These are phyloP conservation scores for Sminthurinus aureus DNA, from an alignment of 2,888 invertebrate species.

Conservation along the genomic window DNA sequence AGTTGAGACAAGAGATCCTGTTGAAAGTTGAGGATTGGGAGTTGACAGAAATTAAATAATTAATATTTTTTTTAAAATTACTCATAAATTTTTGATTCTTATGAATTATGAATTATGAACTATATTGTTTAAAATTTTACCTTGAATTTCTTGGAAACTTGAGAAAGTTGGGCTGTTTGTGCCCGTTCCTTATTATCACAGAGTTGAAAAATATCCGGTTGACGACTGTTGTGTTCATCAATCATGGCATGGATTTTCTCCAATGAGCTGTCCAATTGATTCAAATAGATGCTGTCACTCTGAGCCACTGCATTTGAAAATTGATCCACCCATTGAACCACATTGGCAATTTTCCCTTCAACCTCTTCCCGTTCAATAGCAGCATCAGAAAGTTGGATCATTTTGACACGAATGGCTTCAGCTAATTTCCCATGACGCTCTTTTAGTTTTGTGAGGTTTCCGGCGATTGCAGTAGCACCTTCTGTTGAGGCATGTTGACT, in stretches of 20 bases:
- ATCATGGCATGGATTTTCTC: slow-evolving; percentile 80
- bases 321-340: slow-evolving; percentile 81
- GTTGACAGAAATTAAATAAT: neutral
- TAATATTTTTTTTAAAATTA: neutral
- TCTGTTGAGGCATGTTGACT: slow-evolving; percentile 80
- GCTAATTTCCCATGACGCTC: slow-evolving; percentile 76
- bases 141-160: slow-evolving; percentile 63
- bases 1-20: slow-evolving; percentile 75
- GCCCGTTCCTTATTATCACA: neutral
- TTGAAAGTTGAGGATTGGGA: too few species aligned
- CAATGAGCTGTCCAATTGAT: slow-evolving; percentile 80
- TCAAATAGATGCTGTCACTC: slow-evolving; percentile 81
- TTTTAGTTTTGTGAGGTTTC: slow-evolving; percentile 77
- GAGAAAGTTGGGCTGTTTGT: neutral
- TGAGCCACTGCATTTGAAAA: slow-evolving; percentile 76
- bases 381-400: slow-evolving; percentile 82
- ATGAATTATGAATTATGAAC: too few species aligned
- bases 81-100: neutral
- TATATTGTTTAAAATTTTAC: neutral
- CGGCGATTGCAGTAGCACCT: slow-evolving; percentile 76
- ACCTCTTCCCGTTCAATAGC: slow-evolving; percentile 85
- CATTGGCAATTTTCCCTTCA: slow-evolving; percentile 78
- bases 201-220: slow-evolving; percentile 65
- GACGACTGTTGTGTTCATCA: slow-evolving; percentile 76
- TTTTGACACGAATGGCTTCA: slow-evolving; percentile 77